These are phyloP conservation scores for Pyrrhosoma nymphula DNA, from an alignment of 2,888 invertebrate species.

Conservation along the genomic window DNA sequence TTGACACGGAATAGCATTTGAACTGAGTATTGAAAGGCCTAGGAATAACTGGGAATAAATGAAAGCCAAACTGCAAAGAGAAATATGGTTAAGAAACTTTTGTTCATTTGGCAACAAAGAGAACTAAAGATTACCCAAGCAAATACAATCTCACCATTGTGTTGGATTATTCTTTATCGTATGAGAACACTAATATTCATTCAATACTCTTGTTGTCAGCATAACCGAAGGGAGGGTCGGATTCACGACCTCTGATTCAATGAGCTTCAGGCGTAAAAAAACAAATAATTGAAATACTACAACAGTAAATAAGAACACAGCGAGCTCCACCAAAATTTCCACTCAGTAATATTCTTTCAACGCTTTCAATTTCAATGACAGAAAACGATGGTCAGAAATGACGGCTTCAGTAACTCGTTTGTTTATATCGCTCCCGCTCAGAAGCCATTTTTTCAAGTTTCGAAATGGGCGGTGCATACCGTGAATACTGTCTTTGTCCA, in stretches of 20 bases:
- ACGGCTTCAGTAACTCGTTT: background rate
- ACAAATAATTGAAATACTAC: no score
- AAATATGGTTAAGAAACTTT: background rate
- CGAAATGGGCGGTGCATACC: no score
- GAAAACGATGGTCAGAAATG: background rate
- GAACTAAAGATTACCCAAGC: background rate
- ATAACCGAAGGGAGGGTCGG: background rate
- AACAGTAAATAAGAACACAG: no score
- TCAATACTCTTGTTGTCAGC: background rate
- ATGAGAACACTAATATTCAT: background rate
- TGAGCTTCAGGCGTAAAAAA: no score
- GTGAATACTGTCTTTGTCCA: no score
- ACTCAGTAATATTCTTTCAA: background rate
- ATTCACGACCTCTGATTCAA: background rate
- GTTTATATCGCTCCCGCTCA: background rate
- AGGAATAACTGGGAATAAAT: constrained; percentile 9
- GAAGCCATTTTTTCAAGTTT: no score
- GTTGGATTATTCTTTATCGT: background rate
- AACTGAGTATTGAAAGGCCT: constrained; percentile 88
- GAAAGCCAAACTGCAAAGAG: background rate
- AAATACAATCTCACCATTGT: background rate
- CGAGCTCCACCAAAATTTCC: background rate
- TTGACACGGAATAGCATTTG: constrained; percentile 95
- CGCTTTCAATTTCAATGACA: background rate
- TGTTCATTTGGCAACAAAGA: background rate